Evolutionary conservation across 2,113 vertebrate species (phyloP).

Genomic region (Hippopotamus amphibius): DNA sequence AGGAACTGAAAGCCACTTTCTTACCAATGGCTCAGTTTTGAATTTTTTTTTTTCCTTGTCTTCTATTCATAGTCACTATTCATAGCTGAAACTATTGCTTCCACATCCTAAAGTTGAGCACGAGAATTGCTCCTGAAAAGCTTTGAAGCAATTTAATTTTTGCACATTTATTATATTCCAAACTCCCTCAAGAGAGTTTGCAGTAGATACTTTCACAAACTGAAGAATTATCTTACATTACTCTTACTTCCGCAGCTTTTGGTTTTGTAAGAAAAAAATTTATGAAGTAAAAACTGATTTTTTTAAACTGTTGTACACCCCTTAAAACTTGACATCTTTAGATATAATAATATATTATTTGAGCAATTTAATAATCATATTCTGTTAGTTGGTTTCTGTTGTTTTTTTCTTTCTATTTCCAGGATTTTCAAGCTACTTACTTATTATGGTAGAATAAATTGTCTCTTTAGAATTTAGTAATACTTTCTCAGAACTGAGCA

Average conservation of each 20-base stretch:
- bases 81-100: neutral
- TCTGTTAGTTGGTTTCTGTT: neutral
- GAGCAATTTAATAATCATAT: neutral
- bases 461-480: neutral
- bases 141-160: neutral
- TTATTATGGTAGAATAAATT: neutral
- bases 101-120: neutral
- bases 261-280: conserved; percentile 39
- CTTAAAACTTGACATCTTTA: neutral
- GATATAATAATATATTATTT: neutral
- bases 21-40: neutral
- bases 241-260: neutral
- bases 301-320: neutral
- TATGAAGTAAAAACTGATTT: neutral
- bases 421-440: neutral
- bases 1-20: neutral
- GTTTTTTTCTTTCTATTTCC: neutral
- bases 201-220: neutral
- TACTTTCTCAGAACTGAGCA: neutral
- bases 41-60: neutral
- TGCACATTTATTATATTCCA: neutral
- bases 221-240: neutral
- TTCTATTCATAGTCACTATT: neutral
- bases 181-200: neutral
- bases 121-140: neutral